A percentile compares a stretch with the other conserved stretches of the same genome.
Conservation (phyloP, 1,140 invertebrate species). For the Drosophila lini region DNA sequence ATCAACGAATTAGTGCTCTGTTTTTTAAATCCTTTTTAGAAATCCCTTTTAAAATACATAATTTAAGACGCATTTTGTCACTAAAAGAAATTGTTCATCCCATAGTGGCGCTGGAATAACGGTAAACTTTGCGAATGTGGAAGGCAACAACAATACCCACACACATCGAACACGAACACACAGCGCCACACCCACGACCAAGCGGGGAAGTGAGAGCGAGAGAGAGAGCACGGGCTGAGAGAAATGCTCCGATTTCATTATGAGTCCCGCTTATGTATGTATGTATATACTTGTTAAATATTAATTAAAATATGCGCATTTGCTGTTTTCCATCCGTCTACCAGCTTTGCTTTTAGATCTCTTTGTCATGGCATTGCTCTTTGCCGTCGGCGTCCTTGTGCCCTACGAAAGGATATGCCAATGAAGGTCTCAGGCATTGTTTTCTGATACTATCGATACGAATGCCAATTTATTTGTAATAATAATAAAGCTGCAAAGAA, state of each 20-base stretch:
- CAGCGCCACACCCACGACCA: conserved; percentile 5
- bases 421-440: background rate
- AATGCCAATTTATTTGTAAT: background rate
- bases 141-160: conserved; percentile 26
- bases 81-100: background rate
- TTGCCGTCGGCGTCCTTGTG: conserved; percentile 1
- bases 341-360: conserved; percentile 8
- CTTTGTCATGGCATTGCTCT: conserved; percentile 8
- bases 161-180: conserved; percentile 7
- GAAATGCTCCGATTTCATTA: conserved; percentile 62
- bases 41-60: background rate
- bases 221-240: conserved; percentile 8
- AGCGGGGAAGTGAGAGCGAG: background rate
- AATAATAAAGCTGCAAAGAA: background rate
- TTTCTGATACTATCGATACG: background rate
- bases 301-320: conserved; percentile 67
- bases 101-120: conserved; percentile 3
- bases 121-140: conserved; percentile 64
- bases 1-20: background rate
- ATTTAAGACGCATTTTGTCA: background rate
- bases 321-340: conserved; percentile 30
- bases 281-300: conserved; percentile 72
- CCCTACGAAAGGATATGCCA: background rate
- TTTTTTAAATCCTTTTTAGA: background rate
- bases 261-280: conserved; percentile 58